Conservation (phyloP, 1,140 invertebrate species). For the Tachypleus tridentatus region DNA sequence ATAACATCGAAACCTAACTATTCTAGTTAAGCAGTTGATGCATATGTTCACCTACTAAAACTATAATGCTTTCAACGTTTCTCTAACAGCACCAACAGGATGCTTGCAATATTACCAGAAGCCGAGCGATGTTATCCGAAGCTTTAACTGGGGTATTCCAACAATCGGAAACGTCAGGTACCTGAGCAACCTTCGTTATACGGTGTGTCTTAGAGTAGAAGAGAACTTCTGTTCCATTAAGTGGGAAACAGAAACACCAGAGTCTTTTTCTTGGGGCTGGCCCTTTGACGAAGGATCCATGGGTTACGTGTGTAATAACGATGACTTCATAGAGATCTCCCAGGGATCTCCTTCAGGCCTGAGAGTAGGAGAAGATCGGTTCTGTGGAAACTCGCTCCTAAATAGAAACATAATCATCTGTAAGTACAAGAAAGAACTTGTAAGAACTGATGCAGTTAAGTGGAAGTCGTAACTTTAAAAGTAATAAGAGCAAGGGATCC, state of each 20-base stretch:
- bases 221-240: conserved; percentile 71
- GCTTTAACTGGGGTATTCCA: conserved; percentile 51
- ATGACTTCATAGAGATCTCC: conserved; percentile 84
- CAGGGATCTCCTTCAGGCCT: conserved; percentile 35
- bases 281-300: conserved; percentile 31
- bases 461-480: neutral
- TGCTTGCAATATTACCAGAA: conserved; percentile 26
- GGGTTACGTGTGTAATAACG: conserved; percentile 52
- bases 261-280: conserved; percentile 23
- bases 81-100: conserved; percentile 22
- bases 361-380: conserved; percentile 24
- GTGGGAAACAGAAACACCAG: conserved; percentile 24
- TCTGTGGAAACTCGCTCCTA: conserved; percentile 24
- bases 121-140: conserved; percentile 24
- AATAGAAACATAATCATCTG: conserved; percentile 25
- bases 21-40: conserved; percentile 2
- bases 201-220: conserved; percentile 67
- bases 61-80: conserved; percentile 1
- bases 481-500: no score
- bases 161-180: conserved; percentile 46
- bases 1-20: neutral
- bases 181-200: conserved; percentile 76
- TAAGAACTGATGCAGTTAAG: no score
- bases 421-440: conserved; percentile 11
- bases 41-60: conserved; percentile 13